phyloP scores from a whole-genome alignment of 2,113 vertebrate species.

The Bettongia penicillata region DNA sequence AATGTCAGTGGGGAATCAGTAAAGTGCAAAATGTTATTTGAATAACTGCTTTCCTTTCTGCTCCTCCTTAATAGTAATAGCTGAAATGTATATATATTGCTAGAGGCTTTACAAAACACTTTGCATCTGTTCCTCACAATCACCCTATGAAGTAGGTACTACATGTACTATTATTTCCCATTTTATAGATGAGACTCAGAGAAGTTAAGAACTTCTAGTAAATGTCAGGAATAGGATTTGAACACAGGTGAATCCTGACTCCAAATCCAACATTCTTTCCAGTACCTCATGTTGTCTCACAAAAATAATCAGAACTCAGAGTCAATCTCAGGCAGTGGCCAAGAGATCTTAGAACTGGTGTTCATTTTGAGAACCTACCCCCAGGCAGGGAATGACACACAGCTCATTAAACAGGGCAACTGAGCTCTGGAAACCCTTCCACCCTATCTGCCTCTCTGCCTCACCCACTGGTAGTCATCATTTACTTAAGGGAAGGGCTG shows the following conservation, averaged over 20 bases:
- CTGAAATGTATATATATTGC: background rate
- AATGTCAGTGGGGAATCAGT: background rate
- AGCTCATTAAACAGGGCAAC: background rate
- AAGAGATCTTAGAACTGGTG: background rate
- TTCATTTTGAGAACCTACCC: background rate
- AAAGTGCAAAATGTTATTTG: background rate
- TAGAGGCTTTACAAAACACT: background rate
- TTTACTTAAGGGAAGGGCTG: background rate
- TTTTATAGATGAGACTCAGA: background rate
- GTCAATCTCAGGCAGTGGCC: background rate
- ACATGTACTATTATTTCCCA: background rate
- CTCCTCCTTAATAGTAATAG: background rate
- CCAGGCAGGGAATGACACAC: background rate
- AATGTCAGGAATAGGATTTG: background rate
- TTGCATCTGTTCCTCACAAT: background rate
- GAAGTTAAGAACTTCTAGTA: background rate
- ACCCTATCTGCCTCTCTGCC: background rate
- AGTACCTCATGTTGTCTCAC: background rate
- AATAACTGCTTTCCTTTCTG: background rate
- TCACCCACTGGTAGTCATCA: background rate
- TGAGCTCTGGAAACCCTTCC: background rate
- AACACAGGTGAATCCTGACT: background rate
- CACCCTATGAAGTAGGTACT: background rate
- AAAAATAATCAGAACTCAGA: background rate
- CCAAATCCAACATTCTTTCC: background rate